These are phyloP conservation scores for Akabosia matsudoensis DNA, from an alignment of 1,140 invertebrate species.

Conservation along the genomic window DNA sequence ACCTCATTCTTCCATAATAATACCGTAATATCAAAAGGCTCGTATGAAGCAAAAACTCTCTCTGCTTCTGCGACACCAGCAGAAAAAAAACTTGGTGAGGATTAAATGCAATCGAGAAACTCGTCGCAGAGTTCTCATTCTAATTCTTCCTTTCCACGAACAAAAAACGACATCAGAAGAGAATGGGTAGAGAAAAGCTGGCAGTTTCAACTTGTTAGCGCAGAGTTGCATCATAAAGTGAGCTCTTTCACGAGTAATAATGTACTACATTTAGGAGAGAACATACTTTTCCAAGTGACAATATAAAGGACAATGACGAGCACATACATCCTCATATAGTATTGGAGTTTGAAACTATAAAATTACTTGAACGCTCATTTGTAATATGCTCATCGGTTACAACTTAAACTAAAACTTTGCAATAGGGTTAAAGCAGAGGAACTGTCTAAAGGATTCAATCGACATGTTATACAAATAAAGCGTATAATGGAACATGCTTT, in stretches of 20 bases:
- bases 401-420: too few species aligned
- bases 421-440: too few species aligned
- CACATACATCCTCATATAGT: too few species aligned
- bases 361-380: too few species aligned
- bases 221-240: background rate
- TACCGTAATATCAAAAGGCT: conserved; percentile 17
- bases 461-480: too few species aligned
- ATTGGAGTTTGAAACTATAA: too few species aligned
- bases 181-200: background rate
- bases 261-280: background rate
- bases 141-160: background rate
- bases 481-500: too few species aligned
- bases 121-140: background rate
- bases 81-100: background rate
- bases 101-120: background rate
- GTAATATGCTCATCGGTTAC: too few species aligned
- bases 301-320: background rate
- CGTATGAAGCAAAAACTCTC: background rate
- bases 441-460: too few species aligned
- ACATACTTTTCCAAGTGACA: background rate
- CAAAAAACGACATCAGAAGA: background rate
- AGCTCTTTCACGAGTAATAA: background rate
- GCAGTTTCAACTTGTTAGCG: background rate
- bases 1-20: conserved; percentile 23
- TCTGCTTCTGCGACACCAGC: background rate